Evolutionary conservation across 2,888 invertebrate genomes (phyloP).

Genomic region (Alloscopus bannaensis): DNA sequence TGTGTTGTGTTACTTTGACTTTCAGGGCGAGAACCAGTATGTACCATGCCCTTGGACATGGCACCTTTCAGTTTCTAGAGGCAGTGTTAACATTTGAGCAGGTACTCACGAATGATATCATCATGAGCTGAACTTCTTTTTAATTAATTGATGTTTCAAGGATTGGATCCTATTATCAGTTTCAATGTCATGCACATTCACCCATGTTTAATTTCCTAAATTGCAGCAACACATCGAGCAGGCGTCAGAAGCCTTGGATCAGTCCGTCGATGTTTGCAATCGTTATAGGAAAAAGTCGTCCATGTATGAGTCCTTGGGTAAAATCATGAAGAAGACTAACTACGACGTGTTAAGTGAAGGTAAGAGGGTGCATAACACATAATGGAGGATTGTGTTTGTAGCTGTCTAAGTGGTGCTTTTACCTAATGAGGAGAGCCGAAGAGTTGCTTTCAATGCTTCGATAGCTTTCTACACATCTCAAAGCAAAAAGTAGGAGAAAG

Average conservation of each 20-base stretch:
- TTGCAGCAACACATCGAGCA: conserved; percentile 81
- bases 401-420: too few relatives aligned
- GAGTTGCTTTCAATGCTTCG: too few relatives aligned
- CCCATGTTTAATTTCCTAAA: not conserved
- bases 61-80: conserved; percentile 92
- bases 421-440: too few relatives aligned
- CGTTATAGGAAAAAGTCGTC: conserved; percentile 82
- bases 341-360: conserved; percentile 85
- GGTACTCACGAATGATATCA: conserved; percentile 76
- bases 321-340: conserved; percentile 85
- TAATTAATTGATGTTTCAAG: conserved; percentile 2
- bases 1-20: too few relatives aligned
- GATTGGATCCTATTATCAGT: not conserved
- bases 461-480: too few relatives aligned
- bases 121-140: too few relatives aligned
- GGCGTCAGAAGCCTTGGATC: conserved; percentile 86
- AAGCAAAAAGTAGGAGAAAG: too few relatives aligned
- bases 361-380: conserved; percentile 72
- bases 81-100: conserved; percentile 95
- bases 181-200: not conserved
- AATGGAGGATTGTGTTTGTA: too few relatives aligned
- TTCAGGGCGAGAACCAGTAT: conserved; percentile 86
- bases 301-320: conserved; percentile 87
- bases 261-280: conserved; percentile 87
- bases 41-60: conserved; percentile 93